Base-by-base conservation (phyloP, 1,140 invertebrate species). In the Saccostrea echinata region DNA sequence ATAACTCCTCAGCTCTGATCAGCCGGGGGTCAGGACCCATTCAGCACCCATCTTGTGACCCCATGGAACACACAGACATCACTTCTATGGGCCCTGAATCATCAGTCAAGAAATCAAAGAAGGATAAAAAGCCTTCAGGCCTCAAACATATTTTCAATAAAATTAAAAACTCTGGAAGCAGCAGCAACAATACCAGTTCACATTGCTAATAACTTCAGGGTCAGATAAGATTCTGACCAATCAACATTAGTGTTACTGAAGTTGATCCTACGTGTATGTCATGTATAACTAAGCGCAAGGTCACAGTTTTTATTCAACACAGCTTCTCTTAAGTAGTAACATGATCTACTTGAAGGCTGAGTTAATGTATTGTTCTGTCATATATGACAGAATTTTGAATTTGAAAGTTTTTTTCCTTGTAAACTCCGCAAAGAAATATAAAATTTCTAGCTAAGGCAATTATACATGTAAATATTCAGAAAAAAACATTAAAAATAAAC, bases 121-220 rank as follows among this genome's bases (percentile, higher is more conserved):
- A 51, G 16, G 51, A 83, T 6, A 83, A 51, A 83, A 83, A 27
- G 35, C 11, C 80, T 24, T 27, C 68, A n/a, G 57, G 57, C 12
- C 27, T 76, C 24, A 76, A 76, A 30, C 24, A 76, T 33, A 76
- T 83, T 24, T 53, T 52, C 1, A 84, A 61, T 11, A 55, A 57
- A 61, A 61, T 53, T 35, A 55, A 55, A 61, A 61, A 84, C 27
- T 53, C 83, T 27, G 83, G 83, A 12, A 84, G 52, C 30, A 61
- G 55, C 18, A 84, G 21, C 21, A 55, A 61, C 83, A 43, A 43
- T 43, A 84, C 83, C 21, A 84, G 83, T 84, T 84, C 83, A 27
- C 83, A 84, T 24, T 84, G 83, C 83, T 84, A 21, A 61, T 61
- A 61, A 61, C 21, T 4, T 61, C 4, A 21, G n/a, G 55, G 55